phyloP scores from a whole-genome alignment of 2,888 invertebrate species.

The Temnothorax ravouxi region DNA sequence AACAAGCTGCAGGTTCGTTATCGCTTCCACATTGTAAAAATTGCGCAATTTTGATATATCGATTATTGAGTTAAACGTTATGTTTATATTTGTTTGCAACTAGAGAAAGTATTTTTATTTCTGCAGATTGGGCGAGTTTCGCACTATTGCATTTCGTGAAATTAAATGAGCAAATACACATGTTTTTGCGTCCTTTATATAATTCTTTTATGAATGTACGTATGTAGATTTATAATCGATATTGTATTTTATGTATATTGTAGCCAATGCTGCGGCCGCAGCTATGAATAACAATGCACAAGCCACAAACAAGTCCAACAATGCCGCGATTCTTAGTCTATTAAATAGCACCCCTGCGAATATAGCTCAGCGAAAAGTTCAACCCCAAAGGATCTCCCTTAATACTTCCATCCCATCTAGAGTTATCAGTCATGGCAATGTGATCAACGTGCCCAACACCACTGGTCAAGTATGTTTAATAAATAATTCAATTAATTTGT shows the following conservation, averaged over 20 bases:
- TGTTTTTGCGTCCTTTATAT: not conserved
- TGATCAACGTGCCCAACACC: slow-evolving; percentile 85
- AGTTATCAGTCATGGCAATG: slow-evolving; percentile 84
- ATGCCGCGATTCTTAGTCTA: slow-evolving; percentile 92
- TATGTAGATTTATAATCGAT: slow-evolving; percentile 12
- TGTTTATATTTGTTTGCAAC: not conserved
- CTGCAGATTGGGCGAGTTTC: not conserved
- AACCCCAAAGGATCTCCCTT: slow-evolving; percentile 83
- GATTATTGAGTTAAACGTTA: not conserved
- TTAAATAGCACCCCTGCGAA: slow-evolving; percentile 93
- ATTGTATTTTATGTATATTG: slow-evolving; percentile 51
- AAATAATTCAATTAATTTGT: slow-evolving; percentile 7
- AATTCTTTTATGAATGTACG: slow-evolving; percentile 9
- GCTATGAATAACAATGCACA: slow-evolving; percentile 84
- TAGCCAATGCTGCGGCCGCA: slow-evolving; percentile 81
- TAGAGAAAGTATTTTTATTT: not conserved
- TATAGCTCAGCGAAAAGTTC: slow-evolving; percentile 83
- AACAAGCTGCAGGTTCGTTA: slow-evolving; percentile 87
- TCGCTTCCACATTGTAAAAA: not conserved
- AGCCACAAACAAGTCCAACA: slow-evolving; percentile 87
- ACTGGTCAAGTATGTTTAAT: slow-evolving; percentile 81
- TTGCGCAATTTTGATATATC: not conserved
- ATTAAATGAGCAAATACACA: slow-evolving; percentile 1
- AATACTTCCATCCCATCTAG: slow-evolving; percentile 83
- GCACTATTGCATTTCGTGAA: not conserved